Evolutionary conservation across 92 coral and sea anemone species (phyloP).

Genomic region (Ricordea florida): DNA sequence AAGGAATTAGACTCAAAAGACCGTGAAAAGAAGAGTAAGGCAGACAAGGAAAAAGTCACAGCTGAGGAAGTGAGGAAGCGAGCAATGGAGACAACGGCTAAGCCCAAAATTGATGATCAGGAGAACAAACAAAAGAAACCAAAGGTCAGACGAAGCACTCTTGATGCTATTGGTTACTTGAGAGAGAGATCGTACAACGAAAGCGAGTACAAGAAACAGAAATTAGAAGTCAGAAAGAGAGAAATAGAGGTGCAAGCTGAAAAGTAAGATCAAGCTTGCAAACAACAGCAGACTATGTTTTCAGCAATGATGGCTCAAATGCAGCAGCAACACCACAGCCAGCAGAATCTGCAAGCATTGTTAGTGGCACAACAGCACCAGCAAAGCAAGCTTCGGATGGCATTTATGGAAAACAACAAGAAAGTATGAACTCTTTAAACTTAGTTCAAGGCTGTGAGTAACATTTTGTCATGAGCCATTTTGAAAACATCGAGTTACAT

Average conservation of each 20-base stretch:
- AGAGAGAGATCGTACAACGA: not conserved
- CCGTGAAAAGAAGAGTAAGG: not conserved
- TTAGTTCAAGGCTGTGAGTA: not conserved
- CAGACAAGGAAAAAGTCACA: not conserved
- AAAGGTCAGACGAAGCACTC: conserved; percentile 2
- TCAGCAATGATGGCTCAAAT: conserved; percentile 1
- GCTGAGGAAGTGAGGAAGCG: conserved; percentile 14
- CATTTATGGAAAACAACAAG: not conserved
- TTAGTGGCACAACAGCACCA: not conserved
- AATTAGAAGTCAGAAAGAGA: not conserved
- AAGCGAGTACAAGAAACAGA: not conserved
- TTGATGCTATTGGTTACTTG: not conserved
- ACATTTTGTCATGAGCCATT: not conserved
- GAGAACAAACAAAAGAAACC: not conserved
- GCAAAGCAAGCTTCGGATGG: not conserved
- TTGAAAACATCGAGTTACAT: too few relatives aligned
- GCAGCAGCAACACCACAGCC: conserved; percentile 5
- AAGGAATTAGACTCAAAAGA: conserved; percentile 1
- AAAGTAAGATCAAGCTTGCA: conserved; percentile 2
- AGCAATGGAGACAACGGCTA: conserved; percentile 11
- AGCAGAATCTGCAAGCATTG: not conserved
- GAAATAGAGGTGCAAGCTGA: not conserved
- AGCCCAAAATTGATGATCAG: not conserved
- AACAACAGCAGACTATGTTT: conserved; percentile 10
- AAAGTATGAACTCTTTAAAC: not conserved